Conservation (phyloP, 2,113 vertebrate species). For the Chaenogobius annularis region DNA sequence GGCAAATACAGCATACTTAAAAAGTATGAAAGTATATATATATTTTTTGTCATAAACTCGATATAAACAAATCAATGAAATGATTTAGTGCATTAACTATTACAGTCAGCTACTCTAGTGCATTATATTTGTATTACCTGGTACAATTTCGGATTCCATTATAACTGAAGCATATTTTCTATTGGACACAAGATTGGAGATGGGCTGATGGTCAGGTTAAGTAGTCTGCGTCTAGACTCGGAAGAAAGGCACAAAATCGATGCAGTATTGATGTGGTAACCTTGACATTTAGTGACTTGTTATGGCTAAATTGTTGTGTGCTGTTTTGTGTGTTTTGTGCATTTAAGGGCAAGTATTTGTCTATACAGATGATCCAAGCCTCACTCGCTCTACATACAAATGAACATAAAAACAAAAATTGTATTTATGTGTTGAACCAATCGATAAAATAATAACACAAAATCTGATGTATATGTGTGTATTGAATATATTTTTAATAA, state of each 20-base stretch:
- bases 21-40: too few relatives aligned
- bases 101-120: too few relatives aligned
- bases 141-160: neutral
- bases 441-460: too few relatives aligned
- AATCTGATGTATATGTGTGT: too few relatives aligned
- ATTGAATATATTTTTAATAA: too few relatives aligned
- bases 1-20: too few relatives aligned
- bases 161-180: neutral
- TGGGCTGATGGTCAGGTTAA: neutral
- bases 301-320: conserved; percentile 34
- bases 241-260: conserved; percentile 35
- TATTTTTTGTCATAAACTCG: too few relatives aligned
- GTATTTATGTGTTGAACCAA: too few relatives aligned
- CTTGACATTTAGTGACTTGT: conserved; percentile 53
- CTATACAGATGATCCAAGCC: conserved; percentile 6
- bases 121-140: neutral
- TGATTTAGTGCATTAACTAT: too few relatives aligned
- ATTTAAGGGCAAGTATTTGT: conserved; percentile 14
- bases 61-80: too few relatives aligned
- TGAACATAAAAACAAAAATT: neutral
- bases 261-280: conserved; percentile 31
- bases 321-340: conserved; percentile 20
- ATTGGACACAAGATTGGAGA: neutral
- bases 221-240: conserved; percentile 19
- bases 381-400: conserved; percentile 27